A percentile compares a stretch with the other conserved stretches of the same genome.
These are phyloP conservation scores for Aleadryas rufinucha DNA, from an alignment of 2,113 vertebrate genomes.

Conservation along the genomic window DNA sequence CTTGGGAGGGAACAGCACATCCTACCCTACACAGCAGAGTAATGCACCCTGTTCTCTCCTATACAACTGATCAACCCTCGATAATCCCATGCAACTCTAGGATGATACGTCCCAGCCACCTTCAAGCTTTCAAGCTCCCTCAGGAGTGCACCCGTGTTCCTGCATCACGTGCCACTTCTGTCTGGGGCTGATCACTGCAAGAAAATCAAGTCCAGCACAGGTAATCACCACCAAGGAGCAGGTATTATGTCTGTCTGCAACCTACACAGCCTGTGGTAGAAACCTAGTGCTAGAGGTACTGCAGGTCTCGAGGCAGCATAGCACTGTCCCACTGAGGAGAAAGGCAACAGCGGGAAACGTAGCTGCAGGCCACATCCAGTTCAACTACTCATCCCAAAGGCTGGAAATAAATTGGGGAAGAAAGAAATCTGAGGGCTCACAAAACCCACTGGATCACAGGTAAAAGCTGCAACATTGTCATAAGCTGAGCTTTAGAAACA, in stretches of 20 bases:
- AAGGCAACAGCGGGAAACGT: neutral
- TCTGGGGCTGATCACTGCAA: neutral
- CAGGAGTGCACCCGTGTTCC: neutral
- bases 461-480: neutral
- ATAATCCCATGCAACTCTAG: neutral
- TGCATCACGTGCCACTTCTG: neutral
- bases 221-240: neutral
- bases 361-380: neutral
- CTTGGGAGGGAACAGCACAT: neutral
- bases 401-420: neutral
- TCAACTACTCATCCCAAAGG: neutral
- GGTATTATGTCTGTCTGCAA: neutral
- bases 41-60: neutral
- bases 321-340: neutral
- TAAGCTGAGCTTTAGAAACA: neutral
- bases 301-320: neutral
- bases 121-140: neutral
- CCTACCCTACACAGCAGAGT: fast-evolving
- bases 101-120: neutral
- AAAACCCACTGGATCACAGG: neutral
- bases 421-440: neutral
- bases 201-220: neutral
- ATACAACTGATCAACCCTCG: neutral
- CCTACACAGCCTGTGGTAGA: neutral
- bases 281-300: neutral